Base-by-base conservation (phyloP, 2,888 invertebrate species). In the Beris morrisii region DNA sequence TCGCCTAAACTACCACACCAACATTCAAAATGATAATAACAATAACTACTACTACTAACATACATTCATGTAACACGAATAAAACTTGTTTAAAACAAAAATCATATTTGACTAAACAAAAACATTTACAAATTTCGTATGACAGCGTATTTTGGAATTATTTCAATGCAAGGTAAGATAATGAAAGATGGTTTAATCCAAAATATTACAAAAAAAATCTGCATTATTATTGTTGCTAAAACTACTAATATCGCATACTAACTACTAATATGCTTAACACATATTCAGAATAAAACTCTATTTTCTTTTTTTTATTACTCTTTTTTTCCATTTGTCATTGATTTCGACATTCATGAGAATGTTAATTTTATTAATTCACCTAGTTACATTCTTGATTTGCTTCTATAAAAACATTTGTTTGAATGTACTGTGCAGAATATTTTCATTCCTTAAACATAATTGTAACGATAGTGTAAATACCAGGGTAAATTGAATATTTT, bases 111-210 rank as follows among this genome's bases (percentile, higher is more conserved):
- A 65, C 56, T 45, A 58, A 58, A 45, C 38, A 46, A 13, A 58
- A 58, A 58, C 44, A 28, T 32, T 32, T 5, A 65, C 68, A 73
- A 67, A 68, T 45, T 68, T 79, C 54, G 69, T 67, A 69, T 48
- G 65, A 81, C 92, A 95, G 95, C 93, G 91, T 94, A 87, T 95
- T 95, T 91, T 95, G 95, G 95, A 95, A 93, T 88, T 93, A 95
- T 92, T 95, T 95, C 92, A 95, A 95, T 84, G 91, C 93, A 88
- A 95, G 95, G 95, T 95, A 95, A 95, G 94, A 87, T 81, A 78
- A 74, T 73, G 71, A 73, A 74, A 74, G 44, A 52, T 50, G 31
- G 45, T 28, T 22, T 43, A 56, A 53, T 45, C 32, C 32, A 32
- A 5, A 32, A 32, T 5, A 5, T 32, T 32, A 32, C 32, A 32